Conservation (phyloP, 2,888 invertebrate genomes). For the Drosophila emarginata region DNA sequence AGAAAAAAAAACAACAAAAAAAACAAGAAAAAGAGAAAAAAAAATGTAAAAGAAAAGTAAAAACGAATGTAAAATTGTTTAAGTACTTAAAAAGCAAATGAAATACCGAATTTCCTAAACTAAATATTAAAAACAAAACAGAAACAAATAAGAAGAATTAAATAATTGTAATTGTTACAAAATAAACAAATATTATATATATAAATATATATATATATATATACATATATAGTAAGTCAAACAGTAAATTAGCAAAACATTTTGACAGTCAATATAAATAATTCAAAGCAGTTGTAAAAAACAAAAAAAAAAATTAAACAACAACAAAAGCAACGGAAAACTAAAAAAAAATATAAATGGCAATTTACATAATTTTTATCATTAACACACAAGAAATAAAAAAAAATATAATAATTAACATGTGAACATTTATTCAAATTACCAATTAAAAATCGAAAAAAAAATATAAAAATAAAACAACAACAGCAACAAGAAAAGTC, state of each 20-base stretch:
- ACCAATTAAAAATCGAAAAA: conserved; percentile 10
- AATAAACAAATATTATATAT: conserved; percentile 18
- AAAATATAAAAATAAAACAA: too few species aligned
- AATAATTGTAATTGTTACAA: conserved; percentile 60
- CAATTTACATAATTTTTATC: conserved; percentile 6
- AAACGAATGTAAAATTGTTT: conserved; percentile 52
- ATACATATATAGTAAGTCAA: conserved; percentile 33
- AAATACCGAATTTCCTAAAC: conserved; percentile 69
- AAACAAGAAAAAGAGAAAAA: conserved; percentile 20
- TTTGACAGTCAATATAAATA: conserved; percentile 46
- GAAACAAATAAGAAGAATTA: neutral
- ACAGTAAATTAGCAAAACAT: conserved; percentile 44
- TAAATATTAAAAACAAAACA: conserved; percentile 17
- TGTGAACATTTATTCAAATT: conserved; percentile 18
- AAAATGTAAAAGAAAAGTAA: neutral
- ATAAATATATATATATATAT: conserved; percentile 28
- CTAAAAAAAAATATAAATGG: conserved; percentile 21
- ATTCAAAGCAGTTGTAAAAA: conserved; percentile 25
- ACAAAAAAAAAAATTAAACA: conserved; percentile 19
- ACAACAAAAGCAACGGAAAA: conserved; percentile 37
- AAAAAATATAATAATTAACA: conserved; percentile 9
- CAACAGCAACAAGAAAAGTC: conserved; percentile 8
- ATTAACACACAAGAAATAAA: conserved; percentile 10
- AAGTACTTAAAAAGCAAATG: conserved; percentile 46
- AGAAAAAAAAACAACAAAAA: conserved; percentile 13